Percentiles rank a stretch among this genome's conserved stretches.
phyloP scores from a whole-genome alignment of 2,888 invertebrate genomes.

The Pyrrhosoma nymphula region DNA sequence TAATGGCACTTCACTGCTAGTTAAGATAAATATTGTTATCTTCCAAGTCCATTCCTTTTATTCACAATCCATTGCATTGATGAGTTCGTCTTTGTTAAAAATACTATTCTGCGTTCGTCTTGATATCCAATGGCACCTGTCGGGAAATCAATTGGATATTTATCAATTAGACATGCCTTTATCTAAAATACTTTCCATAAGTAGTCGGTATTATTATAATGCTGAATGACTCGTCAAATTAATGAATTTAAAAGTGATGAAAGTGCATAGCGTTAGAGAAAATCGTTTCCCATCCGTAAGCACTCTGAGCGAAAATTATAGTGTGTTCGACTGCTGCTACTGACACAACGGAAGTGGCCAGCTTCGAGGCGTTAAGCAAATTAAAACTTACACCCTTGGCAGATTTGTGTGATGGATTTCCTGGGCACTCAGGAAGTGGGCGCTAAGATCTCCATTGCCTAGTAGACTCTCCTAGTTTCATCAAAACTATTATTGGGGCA shows the following conservation, averaged over 20 bases:
- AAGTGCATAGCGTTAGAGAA: neutral
- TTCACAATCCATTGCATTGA: neutral
- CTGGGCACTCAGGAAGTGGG: neutral
- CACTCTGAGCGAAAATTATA: neutral
- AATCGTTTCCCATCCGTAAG: neutral
- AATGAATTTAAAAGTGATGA: neutral
- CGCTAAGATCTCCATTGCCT: neutral
- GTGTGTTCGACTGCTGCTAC: neutral
- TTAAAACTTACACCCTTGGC: conserved; percentile 1
- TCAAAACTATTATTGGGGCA: neutral
- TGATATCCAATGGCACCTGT: neutral
- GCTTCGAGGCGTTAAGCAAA: neutral
- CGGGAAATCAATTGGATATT: neutral
- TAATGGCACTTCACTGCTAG: too few relatives aligned
- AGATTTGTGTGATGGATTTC: neutral
- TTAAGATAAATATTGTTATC: too few relatives aligned
- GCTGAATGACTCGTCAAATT: neutral
- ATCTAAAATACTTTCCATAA: neutral
- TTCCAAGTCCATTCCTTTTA: neutral
- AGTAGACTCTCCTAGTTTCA: neutral
- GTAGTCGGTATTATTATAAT: neutral
- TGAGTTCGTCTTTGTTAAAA: neutral
- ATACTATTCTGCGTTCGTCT: neutral
- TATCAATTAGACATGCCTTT: neutral
- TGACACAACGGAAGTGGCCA: neutral